Conservation (phyloP, 2,113 vertebrate species). For the Mellivora capensis region DNA sequence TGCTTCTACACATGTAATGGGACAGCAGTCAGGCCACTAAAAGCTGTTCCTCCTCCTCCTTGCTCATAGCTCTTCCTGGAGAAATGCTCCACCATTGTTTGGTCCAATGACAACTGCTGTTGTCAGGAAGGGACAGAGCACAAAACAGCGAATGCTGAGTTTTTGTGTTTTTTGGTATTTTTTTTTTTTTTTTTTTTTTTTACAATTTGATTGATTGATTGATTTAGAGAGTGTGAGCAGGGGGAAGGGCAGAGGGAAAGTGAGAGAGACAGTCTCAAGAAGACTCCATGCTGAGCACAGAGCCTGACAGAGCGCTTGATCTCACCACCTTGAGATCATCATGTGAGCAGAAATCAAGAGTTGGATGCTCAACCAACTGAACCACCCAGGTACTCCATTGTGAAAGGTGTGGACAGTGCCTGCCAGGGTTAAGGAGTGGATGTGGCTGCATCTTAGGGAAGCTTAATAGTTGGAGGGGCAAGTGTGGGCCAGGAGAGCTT, state of each 20-base stretch:
- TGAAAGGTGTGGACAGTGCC: rapidly evolving
- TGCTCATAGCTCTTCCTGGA: not conserved
- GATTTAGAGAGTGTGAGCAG: not conserved
- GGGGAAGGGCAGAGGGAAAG: not conserved
- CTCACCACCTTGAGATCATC: not conserved
- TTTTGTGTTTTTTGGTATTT: not conserved
- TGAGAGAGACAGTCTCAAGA: not conserved
- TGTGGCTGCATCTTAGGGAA: not conserved
- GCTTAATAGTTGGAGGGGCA: not conserved
- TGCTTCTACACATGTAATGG: not conserved
- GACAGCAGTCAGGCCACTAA: not conserved
- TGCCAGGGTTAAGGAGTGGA: not conserved
- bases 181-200: not conserved
- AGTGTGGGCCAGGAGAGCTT: not conserved
- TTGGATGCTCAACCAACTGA: not conserved
- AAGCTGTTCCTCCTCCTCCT: not conserved
- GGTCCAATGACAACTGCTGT: not conserved
- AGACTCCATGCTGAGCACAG: not conserved
- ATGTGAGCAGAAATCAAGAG: not conserved
- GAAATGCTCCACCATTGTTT: not conserved
- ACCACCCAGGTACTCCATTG: not conserved
- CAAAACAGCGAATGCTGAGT: not conserved
- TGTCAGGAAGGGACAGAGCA: not conserved
- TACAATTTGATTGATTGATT: too few species aligned
- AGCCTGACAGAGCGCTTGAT: not conserved